A percentile compares a stretch with the other conserved stretches of the same genome.
Conservation (phyloP, 2,888 invertebrate genomes). For the Cenopis cana region DNA sequence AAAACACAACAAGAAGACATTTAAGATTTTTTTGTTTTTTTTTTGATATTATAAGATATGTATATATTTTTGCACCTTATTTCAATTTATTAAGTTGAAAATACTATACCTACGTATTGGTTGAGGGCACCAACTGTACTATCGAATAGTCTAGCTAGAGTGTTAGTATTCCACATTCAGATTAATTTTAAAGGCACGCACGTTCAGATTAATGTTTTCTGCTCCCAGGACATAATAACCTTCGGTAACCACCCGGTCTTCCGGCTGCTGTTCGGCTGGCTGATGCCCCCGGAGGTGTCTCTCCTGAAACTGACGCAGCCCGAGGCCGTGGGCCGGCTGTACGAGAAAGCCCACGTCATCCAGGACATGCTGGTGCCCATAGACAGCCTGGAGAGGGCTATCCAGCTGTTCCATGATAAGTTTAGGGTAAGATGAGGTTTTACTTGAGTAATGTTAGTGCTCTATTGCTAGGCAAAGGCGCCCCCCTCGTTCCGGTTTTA, state of each 20-base stretch:
- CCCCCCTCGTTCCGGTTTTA: no score
- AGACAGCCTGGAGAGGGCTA: constrained; percentile 83
- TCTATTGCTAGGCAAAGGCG: no score
- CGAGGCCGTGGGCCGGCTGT: constrained; percentile 87
- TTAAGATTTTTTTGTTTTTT: no score
- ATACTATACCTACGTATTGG: no score
- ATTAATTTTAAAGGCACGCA: no score
- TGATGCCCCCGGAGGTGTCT: constrained; percentile 93
- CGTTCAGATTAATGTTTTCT: neutral
- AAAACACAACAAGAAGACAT: no score
- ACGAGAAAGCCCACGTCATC: constrained; percentile 91
- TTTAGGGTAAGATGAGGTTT: constrained; percentile 80
- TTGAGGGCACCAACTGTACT: no score
- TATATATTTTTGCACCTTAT: no score
- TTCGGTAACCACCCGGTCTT: constrained; percentile 92
- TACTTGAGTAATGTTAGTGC: neutral
- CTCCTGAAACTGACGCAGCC: constrained; percentile 92
- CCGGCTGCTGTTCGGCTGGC: constrained; percentile 91
- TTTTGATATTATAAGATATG: no score
- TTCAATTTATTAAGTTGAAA: no score
- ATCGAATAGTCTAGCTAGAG: no score
- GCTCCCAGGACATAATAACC: constrained; percentile 89
- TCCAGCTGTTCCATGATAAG: constrained; percentile 87
- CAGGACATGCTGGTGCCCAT: constrained; percentile 93
- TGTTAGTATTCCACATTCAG: no score